Evolutionary conservation across 2,113 vertebrate species (phyloP).

Genomic region (Phyllostomus discolor): DNA sequence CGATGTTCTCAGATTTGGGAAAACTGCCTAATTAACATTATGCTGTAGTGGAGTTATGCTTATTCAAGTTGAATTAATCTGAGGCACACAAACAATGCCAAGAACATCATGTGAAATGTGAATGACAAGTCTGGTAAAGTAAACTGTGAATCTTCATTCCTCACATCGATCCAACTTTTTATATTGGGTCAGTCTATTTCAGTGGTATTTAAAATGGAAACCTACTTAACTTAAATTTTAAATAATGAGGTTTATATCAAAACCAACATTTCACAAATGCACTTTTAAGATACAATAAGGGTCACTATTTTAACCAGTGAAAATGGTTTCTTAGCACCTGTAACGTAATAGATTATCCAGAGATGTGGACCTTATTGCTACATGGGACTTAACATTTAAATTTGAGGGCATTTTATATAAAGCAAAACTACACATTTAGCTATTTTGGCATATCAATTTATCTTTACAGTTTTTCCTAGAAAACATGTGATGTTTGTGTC

Average conservation of each 20-base stretch:
- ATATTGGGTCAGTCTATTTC: constrained; percentile 39
- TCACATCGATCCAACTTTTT: constrained; percentile 37
- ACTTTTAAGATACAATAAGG: constrained; percentile 50
- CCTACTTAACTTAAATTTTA: constrained; percentile 50
- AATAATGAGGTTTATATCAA: constrained; percentile 42
- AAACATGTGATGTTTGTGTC: constrained; percentile 39
- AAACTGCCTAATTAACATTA: constrained; percentile 35
- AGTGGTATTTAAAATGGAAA: constrained; percentile 26
- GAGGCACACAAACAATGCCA: constrained; percentile 38
- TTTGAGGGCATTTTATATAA: background rate
- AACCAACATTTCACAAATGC: constrained; percentile 48
- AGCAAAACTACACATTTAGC: background rate
- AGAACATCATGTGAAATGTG: constrained; percentile 50
- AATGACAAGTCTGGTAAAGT: constrained; percentile 1
- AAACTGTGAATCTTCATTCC: constrained; percentile 58
- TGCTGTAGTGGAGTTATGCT: constrained; percentile 4
- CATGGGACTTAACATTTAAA: constrained; percentile 31
- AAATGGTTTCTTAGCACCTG: constrained; percentile 22
- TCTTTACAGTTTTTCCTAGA: constrained; percentile 38
- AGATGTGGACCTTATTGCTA: background rate
- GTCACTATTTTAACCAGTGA: constrained; percentile 16
- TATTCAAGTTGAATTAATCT: constrained; percentile 51
- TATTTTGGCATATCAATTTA: constrained; percentile 32
- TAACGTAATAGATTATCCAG: background rate
- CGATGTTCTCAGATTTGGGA: constrained; percentile 35